Base-by-base conservation (phyloP, 2,113 vertebrate genomes). In the Xyliphius kryptos region DNA sequence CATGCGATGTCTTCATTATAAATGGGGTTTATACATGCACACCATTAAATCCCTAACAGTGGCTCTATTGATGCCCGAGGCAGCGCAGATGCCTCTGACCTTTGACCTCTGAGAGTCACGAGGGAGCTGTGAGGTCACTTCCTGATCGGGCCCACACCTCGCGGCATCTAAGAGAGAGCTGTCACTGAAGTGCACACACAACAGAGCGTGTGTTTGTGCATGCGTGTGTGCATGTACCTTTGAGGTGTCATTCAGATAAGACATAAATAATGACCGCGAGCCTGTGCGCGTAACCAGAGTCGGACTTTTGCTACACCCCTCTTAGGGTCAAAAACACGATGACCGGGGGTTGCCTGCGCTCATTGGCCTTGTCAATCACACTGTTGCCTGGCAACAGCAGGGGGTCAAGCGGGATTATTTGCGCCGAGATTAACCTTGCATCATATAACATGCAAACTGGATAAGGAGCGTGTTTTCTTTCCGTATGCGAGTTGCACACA, bases 31-130 rank as follows among this genome's bases (percentile, higher is more conserved):
- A n/a, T n/a, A n/a, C n/a, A n/a, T n/a, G n/a, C n/a, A n/a, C n/a
- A n/a, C n/a, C n/a, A n/a, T n/a, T n/a, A n/a, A n/a, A n/a, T n/a
- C 13, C 51, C 14, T 20, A 70, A 79, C 79, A 77, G 70, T 63
- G 46, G 70, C 55, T 70, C 67, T 52, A 74, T 67, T 79, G 76
- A 80, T 69, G 61, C 63, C 19, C 4, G 15, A n/a, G n/a, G n/a
- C n/a, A n/a, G n/a, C n/a, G n/a, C n/a, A 15, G 47, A 53, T 70
- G 49, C 63, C 17, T 50, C 50, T 51, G 38, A 76, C 67, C 76
- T 69, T 20, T 63, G 53, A 53, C 70, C 67, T 51, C 37, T 20
- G 19, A 15, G 52, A 63, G 71, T 74, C 74, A n/a, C n/a, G n/a
- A n/a, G n/a, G n/a, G n/a, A n/a, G n/a, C n/a, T n/a, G 54, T 11